Evolutionary conservation across 1,140 invertebrate genomes (phyloP).

Genomic region (Trissolcus basalis): DNA sequence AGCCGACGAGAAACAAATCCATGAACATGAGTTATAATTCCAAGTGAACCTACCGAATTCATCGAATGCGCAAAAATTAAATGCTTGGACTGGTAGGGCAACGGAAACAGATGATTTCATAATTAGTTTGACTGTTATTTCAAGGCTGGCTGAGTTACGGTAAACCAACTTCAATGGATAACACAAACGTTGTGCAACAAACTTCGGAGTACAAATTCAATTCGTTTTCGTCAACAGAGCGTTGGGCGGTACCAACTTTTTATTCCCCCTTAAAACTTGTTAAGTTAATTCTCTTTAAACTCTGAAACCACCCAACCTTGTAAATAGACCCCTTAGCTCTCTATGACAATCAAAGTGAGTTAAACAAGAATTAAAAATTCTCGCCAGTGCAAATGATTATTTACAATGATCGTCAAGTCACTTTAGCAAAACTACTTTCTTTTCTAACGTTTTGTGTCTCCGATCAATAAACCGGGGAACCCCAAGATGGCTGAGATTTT

Average conservation of each 20-base stretch:
- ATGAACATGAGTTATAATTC: constrained; percentile 70
- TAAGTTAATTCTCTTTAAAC: too few species aligned
- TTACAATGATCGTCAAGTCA: constrained; percentile 3
- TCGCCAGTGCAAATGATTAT: not conserved
- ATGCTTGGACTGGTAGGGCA: constrained; percentile 81
- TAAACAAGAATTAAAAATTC: constrained; percentile 2
- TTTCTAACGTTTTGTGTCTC: too few species aligned
- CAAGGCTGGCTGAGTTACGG: constrained; percentile 5
- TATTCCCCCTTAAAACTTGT: too few species aligned
- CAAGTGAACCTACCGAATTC: constrained; percentile 81
- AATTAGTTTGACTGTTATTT: constrained; percentile 68
- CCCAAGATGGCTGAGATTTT: too few species aligned
- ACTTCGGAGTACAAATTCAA: not conserved
- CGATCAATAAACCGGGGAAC: too few species aligned
- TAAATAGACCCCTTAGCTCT: too few species aligned
- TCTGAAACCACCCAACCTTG: too few species aligned
- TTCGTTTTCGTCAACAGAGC: not conserved
- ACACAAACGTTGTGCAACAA: not conserved
- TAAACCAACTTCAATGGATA: too few species aligned
- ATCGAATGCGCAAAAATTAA: constrained; percentile 82
- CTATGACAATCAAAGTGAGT: too few species aligned
- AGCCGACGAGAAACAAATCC: constrained; percentile 43
- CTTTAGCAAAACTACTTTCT: too few species aligned
- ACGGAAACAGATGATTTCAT: constrained; percentile 75
- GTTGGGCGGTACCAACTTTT: too few species aligned